These are phyloP conservation scores for Spatulosminthurus flaviceps DNA, from an alignment of 2,888 invertebrate genomes.

Conservation along the genomic window DNA sequence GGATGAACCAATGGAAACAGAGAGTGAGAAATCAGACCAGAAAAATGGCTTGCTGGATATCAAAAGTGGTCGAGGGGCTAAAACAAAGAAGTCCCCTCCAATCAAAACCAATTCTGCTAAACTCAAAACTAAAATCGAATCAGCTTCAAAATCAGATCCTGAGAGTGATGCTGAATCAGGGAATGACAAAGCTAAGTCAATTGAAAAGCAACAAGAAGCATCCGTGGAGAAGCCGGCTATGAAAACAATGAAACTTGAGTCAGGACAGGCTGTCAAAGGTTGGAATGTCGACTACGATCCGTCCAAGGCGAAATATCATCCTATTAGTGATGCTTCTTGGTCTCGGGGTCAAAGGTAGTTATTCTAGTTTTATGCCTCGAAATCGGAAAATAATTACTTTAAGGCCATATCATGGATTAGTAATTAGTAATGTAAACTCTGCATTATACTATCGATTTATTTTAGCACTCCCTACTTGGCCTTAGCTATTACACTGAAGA, in stretches of 20 bases:
- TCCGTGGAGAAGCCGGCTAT: constrained; percentile 27
- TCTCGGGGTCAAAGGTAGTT: constrained; percentile 74
- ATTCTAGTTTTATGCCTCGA: no score
- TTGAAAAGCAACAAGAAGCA: constrained; percentile 27
- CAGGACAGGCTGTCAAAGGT: constrained; percentile 40
- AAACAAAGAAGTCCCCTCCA: constrained; percentile 32
- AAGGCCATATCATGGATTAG: constrained; percentile 12
- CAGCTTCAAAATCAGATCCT: constrained; percentile 52
- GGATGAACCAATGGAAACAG: constrained; percentile 28
- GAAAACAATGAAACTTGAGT: constrained; percentile 35
- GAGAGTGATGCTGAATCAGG: constrained; percentile 41
- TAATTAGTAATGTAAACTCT: constrained; percentile 11
- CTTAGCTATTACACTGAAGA: constrained; percentile 86
- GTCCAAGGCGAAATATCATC: constrained; percentile 77
- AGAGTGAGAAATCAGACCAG: not conserved
- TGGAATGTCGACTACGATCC: constrained; percentile 75
- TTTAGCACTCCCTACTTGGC: constrained; percentile 91
- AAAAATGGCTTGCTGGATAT: not conserved
- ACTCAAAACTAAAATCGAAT: not conserved
- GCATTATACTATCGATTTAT: constrained; percentile 27
- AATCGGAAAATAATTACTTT: no score
- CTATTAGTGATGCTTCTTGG: constrained; percentile 86
- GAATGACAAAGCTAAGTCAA: not conserved
- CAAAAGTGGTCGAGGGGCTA: constrained; percentile 40
- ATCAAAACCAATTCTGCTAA: not conserved